These are phyloP conservation scores for Cairina moschata DNA, from an alignment of 2,113 vertebrate species.

Conservation along the genomic window DNA sequence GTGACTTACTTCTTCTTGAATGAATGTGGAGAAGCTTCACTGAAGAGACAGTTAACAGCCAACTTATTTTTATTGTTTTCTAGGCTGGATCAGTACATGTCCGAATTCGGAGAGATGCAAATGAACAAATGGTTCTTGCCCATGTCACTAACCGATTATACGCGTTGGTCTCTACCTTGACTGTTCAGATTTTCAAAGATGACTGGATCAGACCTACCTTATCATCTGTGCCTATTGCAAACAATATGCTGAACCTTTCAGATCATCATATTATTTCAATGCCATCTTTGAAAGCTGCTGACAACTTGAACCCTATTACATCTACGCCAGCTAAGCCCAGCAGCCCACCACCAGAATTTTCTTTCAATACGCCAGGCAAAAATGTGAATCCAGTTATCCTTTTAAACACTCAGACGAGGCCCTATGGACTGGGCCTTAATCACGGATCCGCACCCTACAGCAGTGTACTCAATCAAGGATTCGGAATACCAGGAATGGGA, in stretches of 20 bases:
- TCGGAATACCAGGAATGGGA: constrained; percentile 72
- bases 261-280: constrained; percentile 83
- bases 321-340: constrained; percentile 91
- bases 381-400: constrained; percentile 85
- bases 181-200: constrained; percentile 97
- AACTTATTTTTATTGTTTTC: constrained; percentile 10
- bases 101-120: constrained; percentile 95
- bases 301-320: constrained; percentile 82
- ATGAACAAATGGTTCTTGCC: constrained; percentile 97
- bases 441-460: constrained; percentile 81
- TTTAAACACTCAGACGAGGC: constrained; percentile 80
- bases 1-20: background rate
- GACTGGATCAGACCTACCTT: constrained; percentile 93
- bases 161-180: constrained; percentile 89
- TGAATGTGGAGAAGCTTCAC: background rate
- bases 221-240: constrained; percentile 79
- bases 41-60: background rate
- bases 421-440: constrained; percentile 83
- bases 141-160: constrained; percentile 94
- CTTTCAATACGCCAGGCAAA: constrained; percentile 91
- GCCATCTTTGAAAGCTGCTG: constrained; percentile 71
- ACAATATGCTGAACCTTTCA: constrained; percentile 78
- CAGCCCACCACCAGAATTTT: constrained; percentile 93
- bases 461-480: constrained; percentile 79
- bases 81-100: constrained; percentile 97